Percentiles rank a stretch among this genome's conserved stretches.
Evolutionary conservation across 2,888 invertebrate genomes (phyloP).

Genomic region (Marasmarcha lunaedactyla): DNA sequence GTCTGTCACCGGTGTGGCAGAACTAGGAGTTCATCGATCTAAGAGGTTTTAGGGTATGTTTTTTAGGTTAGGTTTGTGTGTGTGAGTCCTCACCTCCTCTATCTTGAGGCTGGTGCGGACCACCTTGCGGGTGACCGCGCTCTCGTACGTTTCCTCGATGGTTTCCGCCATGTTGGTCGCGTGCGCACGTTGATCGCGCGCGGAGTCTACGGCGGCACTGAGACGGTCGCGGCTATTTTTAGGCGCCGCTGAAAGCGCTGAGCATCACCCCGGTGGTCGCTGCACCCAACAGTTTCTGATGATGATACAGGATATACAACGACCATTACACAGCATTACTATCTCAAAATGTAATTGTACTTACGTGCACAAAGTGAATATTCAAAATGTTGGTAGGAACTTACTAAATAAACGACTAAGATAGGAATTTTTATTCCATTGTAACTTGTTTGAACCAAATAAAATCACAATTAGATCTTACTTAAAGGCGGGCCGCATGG

Average conservation of each 20-base stretch:
- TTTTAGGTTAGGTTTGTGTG: constrained; percentile 40
- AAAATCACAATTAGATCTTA: too few relatives aligned
- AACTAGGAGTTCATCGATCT: constrained; percentile 13
- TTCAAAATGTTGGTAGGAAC: too few relatives aligned
- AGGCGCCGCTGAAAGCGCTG: constrained; percentile 31
- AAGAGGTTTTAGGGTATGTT: constrained; percentile 16
- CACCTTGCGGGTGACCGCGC: constrained; percentile 77
- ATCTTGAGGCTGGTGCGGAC: constrained; percentile 78
- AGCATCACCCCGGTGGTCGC: constrained; percentile 7
- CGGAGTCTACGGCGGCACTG: constrained; percentile 62
- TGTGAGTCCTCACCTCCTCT: constrained; percentile 75
- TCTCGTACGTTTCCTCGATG: constrained; percentile 77
- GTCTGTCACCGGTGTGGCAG: constrained; percentile 22
- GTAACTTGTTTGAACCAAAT: too few relatives aligned
- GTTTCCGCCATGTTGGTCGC: constrained; percentile 74
- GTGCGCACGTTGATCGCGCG: constrained; percentile 62
- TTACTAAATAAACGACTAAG: too few relatives aligned
- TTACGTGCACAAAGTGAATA: too few relatives aligned
- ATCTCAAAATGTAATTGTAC: too few relatives aligned
- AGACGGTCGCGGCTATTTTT: constrained; percentile 56
- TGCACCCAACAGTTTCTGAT: constrained; percentile 13
- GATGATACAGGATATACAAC: too few relatives aligned
- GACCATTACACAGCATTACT: too few relatives aligned
- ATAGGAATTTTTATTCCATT: too few relatives aligned
- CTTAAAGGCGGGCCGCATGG: too few relatives aligned